Conservation (phyloP, 2,888 invertebrate species). For the Stenchaetothrips biformis region DNA sequence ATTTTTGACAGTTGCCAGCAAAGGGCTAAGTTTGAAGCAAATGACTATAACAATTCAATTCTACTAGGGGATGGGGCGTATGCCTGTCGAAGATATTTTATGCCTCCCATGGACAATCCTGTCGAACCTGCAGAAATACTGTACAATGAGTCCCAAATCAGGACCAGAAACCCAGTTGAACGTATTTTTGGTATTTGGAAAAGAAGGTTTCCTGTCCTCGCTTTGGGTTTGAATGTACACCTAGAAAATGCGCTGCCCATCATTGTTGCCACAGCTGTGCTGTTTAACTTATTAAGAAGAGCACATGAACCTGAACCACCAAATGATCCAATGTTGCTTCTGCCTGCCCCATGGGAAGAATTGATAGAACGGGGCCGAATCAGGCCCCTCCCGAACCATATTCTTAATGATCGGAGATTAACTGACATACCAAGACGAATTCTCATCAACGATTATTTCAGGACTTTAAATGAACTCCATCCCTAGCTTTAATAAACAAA, state of each 20-base stretch:
- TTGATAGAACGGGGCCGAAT: neutral
- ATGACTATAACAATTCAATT: constrained; percentile 37
- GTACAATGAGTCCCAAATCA: constrained; percentile 41
- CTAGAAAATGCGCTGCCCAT: neutral
- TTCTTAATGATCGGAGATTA: neutral
- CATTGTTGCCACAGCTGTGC: constrained; percentile 40
- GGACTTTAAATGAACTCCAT: neutral
- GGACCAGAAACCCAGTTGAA: constrained; percentile 42
- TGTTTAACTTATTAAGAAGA: constrained; percentile 39
- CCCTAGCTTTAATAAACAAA: neutral
- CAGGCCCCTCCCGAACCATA: neutral
- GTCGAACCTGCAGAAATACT: constrained; percentile 38
- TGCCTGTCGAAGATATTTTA: constrained; percentile 38
- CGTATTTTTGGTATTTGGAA: constrained; percentile 41
- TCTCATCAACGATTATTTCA: neutral
- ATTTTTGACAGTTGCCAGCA: constrained; percentile 37
- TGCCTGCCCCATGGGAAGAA: constrained; percentile 7
- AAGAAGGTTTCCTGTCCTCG: constrained; percentile 36
- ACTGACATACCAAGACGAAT: neutral
- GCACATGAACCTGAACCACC: constrained; percentile 30
- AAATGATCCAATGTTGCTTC: constrained; percentile 30
- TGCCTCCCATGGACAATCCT: constrained; percentile 39
- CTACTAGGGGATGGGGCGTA: constrained; percentile 43
- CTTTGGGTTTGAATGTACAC: constrained; percentile 35
- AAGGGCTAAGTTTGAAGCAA: constrained; percentile 38